Conservation (phyloP, 2,888 invertebrate genomes). For the Trichacis sp. region DNA sequence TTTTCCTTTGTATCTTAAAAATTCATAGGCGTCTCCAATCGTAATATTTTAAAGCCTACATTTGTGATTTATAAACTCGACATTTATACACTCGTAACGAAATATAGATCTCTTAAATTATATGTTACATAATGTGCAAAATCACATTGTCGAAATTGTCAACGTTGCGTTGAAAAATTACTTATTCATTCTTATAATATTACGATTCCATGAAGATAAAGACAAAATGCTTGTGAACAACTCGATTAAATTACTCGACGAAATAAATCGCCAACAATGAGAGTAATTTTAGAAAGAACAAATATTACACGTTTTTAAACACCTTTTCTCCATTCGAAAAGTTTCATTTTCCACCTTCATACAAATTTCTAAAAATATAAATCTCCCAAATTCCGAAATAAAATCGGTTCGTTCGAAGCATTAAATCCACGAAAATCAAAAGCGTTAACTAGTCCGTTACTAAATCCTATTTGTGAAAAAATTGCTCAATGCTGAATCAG, state of each 20-base stretch:
- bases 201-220: background rate
- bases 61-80: background rate
- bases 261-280: too few relatives aligned
- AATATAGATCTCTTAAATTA: background rate
- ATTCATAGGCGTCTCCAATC: too few relatives aligned
- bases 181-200: background rate
- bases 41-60: too few relatives aligned
- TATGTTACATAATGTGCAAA: conserved; percentile 4
- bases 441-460: conserved; percentile 6
- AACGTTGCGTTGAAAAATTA: background rate
- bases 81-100: background rate
- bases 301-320: too few relatives aligned
- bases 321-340: too few relatives aligned
- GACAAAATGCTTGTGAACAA: background rate
- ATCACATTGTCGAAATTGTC: conserved; percentile 2
- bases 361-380: background rate
- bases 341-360: too few relatives aligned
- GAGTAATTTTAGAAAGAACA: too few relatives aligned
- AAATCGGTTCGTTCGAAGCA: conserved; percentile 9
- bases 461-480: background rate
- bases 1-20: too few relatives aligned
- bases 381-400: background rate
- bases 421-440: conserved; percentile 8
- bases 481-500: background rate
- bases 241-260: background rate